These are phyloP conservation scores for Cherax destructor DNA, from an alignment of 1,140 invertebrate genomes.

Conservation along the genomic window DNA sequence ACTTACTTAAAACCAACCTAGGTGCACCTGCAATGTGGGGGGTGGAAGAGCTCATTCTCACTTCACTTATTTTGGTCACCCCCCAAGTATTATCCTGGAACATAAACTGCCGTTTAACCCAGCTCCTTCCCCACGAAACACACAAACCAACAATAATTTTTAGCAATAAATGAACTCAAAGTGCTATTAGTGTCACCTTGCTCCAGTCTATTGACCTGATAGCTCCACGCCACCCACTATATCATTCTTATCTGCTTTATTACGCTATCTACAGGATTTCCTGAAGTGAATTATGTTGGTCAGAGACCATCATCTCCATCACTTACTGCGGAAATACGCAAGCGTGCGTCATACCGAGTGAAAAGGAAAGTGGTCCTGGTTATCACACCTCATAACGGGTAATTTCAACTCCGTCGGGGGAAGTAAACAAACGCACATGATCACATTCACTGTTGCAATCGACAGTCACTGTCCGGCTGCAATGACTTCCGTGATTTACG, in stretches of 20 bases:
- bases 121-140: too few species aligned
- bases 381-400: constrained; percentile 24
- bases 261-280: not conserved
- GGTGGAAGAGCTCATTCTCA: too few species aligned
- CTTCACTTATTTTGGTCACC: too few species aligned
- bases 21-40: too few species aligned
- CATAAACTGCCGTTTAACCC: too few species aligned
- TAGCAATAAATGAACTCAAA: not conserved
- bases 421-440: constrained; percentile 56
- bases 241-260: not conserved
- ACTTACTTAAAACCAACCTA: too few species aligned
- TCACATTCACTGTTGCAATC: constrained; percentile 48
- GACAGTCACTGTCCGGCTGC: constrained; percentile 45
- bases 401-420: constrained; percentile 26
- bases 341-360: too few species aligned
- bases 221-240: not conserved
- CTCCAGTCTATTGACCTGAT: not conserved
- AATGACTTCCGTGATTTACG: not conserved
- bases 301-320: too few species aligned
- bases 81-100: too few species aligned
- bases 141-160: too few species aligned
- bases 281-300: too few species aligned
- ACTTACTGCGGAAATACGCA: too few species aligned
- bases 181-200: not conserved
- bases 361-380: not conserved